Base-by-base conservation (phyloP, 2,113 vertebrate genomes). In the Rhynchomys soricoides region DNA sequence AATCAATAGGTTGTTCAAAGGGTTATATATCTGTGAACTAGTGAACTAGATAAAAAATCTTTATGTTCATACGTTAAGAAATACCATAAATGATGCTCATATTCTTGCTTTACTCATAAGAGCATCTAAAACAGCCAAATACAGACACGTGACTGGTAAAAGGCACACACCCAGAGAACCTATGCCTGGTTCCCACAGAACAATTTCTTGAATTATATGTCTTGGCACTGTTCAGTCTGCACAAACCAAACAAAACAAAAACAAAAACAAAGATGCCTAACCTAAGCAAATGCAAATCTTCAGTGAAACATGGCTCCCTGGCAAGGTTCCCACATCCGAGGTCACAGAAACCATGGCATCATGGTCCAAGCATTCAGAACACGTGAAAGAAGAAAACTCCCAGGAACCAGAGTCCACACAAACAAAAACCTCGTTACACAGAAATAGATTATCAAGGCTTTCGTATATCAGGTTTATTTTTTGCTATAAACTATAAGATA, bases 401-500 rank as follows among this genome's bases (percentile, higher is more conserved):
- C 2, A 13, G 9, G 37, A 85, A 66, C 4, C 70, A 57, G 24
- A 22, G 45, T 68, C 26, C 68, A 52, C 19, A 82, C 59, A 43
- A 90, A 93, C 17, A 89, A 66, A 8, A 48, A 59, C 21, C 50
- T 13, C 31, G 37, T n/a, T 86, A 21, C 8, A 52, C 5, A 50
- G 78, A 89, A 45, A 73, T 17, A 59, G 31, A 55, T 64, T 74
- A 9, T 45, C 26, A 40, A 90, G 64, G 62, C 73, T 17, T 85
- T 90, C n/a, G 68, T 26, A 68, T 92, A 64, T 24, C 21, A 90
- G 31, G 92, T 83, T 64, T 66, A 16, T 1, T 68, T 52, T 2
- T 89, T 40, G 34, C 55, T 43, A 81, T 48, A 91, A 96, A 82
- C 31, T 52, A 37, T 52, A 78, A 93, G 83, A 95, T 93, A 87